Evolutionary conservation across 2,113 vertebrate species (phyloP), one percentile per base, ranked within the genome.

Genomic region (Catharus bicknelli): DNA sequence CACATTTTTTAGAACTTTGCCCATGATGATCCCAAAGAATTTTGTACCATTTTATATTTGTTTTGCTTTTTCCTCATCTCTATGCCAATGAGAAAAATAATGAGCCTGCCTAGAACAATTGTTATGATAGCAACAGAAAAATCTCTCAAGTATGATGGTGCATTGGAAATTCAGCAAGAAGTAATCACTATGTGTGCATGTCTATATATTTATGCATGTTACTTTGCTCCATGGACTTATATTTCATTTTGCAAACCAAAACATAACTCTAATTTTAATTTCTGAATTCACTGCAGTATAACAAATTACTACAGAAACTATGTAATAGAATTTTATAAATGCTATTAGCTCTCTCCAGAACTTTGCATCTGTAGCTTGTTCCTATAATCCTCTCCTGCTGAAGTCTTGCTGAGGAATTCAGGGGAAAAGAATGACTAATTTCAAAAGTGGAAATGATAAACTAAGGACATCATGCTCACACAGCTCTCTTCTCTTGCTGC

Each of bases 31-130:
- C 22, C 54, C 27, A 13, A 27, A 10, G 59, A 82, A 66, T 58
- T 88, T 90, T 67, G 19, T 63, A 22, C 13, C 6, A 57, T n/a
- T 32, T n/a, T 29, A 14, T 2, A 10, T 16, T 51, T 51, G 25
- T 5, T 10, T 19, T 62, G 22, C 47, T 54, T 43, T 75, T 76
- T 61, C 2, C 19, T 87, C 11, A 78, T 88, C 38, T 77, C 53
- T 50, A 36, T 88, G 80, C 63, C 62, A 90, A 67, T 21, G 8
- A 70, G 16, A 83, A 90, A 91, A 94, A 43, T 13, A 96, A 81
- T 42, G 58, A 78, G n/a, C 36, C 38, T 69, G 25, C 23, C 75
- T 77, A 83, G 32, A 62, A 61, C 32, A 85, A 76, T 27, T 89
- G 34, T 63, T 81, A 36, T n/a, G 93, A 58, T 8, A 86, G n/a